Evolutionary conservation across 2,113 vertebrate species (phyloP).

Genomic region (Quiscalus mexicanus): DNA sequence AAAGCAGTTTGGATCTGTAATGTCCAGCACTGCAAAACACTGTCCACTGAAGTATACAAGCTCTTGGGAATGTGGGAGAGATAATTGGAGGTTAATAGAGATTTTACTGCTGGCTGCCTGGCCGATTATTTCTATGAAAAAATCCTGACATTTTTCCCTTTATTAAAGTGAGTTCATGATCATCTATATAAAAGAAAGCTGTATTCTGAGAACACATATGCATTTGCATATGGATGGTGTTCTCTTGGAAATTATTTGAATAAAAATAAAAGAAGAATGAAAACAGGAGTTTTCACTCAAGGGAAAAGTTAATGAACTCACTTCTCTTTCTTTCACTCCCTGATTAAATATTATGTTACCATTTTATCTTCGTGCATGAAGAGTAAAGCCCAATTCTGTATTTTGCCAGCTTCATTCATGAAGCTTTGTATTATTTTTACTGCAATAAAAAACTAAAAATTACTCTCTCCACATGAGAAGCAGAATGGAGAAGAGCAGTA

Average conservation of each 20-base stretch:
- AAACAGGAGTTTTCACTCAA: slow-evolving; percentile 69
- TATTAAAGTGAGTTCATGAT: slow-evolving; percentile 50
- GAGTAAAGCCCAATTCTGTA: slow-evolving; percentile 51
- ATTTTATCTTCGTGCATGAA: slow-evolving; percentile 60
- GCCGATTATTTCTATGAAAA: slow-evolving; percentile 36
- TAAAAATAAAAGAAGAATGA: slow-evolving; percentile 70
- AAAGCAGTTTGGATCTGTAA: neutral
- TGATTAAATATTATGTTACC: slow-evolving; percentile 71
- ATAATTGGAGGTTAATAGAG: slow-evolving; percentile 46
- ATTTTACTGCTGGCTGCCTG: slow-evolving; percentile 34
- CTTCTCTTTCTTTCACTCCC: slow-evolving; percentile 67
- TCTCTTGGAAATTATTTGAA: slow-evolving; percentile 65
- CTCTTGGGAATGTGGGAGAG: slow-evolving; percentile 7
- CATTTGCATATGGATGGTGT: slow-evolving; percentile 60
- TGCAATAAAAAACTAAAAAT: slow-evolving; percentile 52
- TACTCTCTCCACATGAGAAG: slow-evolving; percentile 25
- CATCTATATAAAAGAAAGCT: slow-evolving; percentile 54
- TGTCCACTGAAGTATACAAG: neutral
- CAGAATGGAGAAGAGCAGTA: slow-evolving; percentile 34
- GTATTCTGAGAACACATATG: slow-evolving; percentile 28
- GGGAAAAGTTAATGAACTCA: slow-evolving; percentile 69
- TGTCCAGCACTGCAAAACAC: neutral
- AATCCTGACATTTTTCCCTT: slow-evolving; percentile 15
- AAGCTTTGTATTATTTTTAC: slow-evolving; percentile 66
- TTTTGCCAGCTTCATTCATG: slow-evolving; percentile 69